Conservation (phyloP, 2,888 invertebrate genomes). For the Macrosiphum euphorbiae region DNA sequence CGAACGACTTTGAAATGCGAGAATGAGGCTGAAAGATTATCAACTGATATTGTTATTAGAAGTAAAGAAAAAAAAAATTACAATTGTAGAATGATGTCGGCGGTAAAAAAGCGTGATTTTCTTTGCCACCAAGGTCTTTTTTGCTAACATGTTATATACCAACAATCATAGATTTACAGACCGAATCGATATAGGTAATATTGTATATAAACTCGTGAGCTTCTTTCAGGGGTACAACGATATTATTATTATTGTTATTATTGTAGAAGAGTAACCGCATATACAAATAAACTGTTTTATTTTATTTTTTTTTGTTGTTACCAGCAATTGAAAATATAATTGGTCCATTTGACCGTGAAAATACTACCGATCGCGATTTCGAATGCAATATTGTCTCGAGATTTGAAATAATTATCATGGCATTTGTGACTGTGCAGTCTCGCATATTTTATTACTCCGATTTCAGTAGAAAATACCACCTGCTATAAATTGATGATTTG, state of each 20-base stretch:
- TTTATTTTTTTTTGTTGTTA: slow-evolving; percentile 3
- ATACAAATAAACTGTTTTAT: background rate
- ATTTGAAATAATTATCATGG: background rate
- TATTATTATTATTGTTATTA: slow-evolving; percentile 1
- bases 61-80: slow-evolving; percentile 42
- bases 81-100: slow-evolving; percentile 48
- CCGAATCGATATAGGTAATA: background rate
- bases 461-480: background rate
- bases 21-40: slow-evolving; percentile 63
- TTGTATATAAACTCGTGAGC: slow-evolving; percentile 16
- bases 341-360: slow-evolving; percentile 49
- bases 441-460: background rate
- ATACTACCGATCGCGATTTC: background rate
- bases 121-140: slow-evolving; percentile 54
- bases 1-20: slow-evolving; percentile 62
- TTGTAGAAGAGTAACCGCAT: background rate
- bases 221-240: slow-evolving; percentile 26
- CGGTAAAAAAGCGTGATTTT: slow-evolving; percentile 62
- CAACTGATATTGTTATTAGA: slow-evolving; percentile 60
- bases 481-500: background rate
- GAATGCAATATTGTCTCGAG: background rate
- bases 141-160: slow-evolving; percentile 21
- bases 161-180: slow-evolving; percentile 45
- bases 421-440: background rate
- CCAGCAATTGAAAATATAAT: background rate